Evolutionary conservation across 2,797 vertebrate species (phyloP).

Genomic region (Gobionotothen gibberifrons): DNA sequence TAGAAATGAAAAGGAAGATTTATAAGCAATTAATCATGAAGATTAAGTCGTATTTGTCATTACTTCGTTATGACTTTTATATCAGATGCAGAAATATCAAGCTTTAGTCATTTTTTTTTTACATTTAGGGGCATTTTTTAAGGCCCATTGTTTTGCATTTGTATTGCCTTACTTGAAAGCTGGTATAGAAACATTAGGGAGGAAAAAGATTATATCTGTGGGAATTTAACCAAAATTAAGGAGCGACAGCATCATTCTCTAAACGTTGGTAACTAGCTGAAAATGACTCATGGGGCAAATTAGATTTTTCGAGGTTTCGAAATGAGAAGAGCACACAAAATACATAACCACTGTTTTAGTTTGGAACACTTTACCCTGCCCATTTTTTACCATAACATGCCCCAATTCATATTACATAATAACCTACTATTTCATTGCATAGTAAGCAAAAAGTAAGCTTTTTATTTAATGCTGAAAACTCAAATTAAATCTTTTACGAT

Average conservation of each 20-base stretch:
- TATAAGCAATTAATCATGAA: slow-evolving; percentile 43
- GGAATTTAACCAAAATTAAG: not conserved
- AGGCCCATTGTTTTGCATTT: slow-evolving; percentile 14
- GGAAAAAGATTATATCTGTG: not conserved
- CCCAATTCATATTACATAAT: not conserved
- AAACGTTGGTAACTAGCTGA: not conserved
- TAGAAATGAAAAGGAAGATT: slow-evolving; percentile 35
- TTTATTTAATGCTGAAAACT: not conserved
- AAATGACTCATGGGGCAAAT: slow-evolving; percentile 3
- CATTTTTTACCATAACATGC: slow-evolving; percentile 1
- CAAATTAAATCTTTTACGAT: not conserved
- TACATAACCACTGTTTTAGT: not conserved
- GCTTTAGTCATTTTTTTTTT: slow-evolving; percentile 3
- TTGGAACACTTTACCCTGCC: not conserved
- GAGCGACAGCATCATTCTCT: slow-evolving; percentile 3
- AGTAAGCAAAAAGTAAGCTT: not conserved
- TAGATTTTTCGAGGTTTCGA: slow-evolving; percentile 3
- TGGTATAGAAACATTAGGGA: not conserved
- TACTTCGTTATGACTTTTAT: slow-evolving; percentile 27
- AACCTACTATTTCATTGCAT: no score
- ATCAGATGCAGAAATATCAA: slow-evolving; percentile 12
- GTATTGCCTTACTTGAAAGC: not conserved
- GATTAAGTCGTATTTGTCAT: slow-evolving; percentile 23
- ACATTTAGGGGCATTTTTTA: slow-evolving; percentile 21
- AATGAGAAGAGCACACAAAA: slow-evolving; percentile 1